Evolutionary conservation across 2,888 invertebrate species (phyloP), one percentile per base, ranked within the genome.

Genomic region (Troilus luridus): DNA sequence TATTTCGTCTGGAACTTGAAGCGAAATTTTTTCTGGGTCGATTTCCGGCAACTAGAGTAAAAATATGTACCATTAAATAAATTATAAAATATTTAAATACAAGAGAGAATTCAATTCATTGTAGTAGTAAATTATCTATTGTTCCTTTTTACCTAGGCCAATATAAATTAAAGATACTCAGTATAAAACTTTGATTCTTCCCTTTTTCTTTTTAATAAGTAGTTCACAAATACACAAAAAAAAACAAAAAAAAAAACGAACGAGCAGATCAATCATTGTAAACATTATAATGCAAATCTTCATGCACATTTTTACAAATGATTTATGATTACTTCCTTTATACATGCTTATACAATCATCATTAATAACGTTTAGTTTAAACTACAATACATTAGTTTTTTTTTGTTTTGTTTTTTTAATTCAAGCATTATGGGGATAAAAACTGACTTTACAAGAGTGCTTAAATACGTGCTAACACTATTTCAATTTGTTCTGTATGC

Each of bases 11-110:
- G 93, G 93, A 41, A 93, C 92, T 64, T 93, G 92, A 12, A 93
- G 92, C 67, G 92, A 93, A n/a, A 93, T 91, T 92, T 93, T 93
- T 89, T 93, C 93, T 11, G 93, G 92, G 89, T 93, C 93, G 56
- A 93, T 93, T 77, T 92, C 92, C n/a, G 93, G 93, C 10, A 93
- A 91, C 60, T 88, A 77, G 17, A 59, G n/a, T 77, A 41, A 77
- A 77, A 77, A 77, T 41, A 77, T 7, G 12, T 91, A 91, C 64
- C 85, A 88, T 90, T 91, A 72, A 58, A 91, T 90, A 72, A 85
- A 77, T 54, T n/a, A 14, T 62, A 24, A 59, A 91, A 85, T 58
- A 56, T 27, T 11, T n/a, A 89, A 56, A 59, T 54, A 60, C n/a
- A 58, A 27, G 24, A 89, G 56, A 10, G 27, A 21, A 58, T 24